These are phyloP conservation scores for Drosophila austrosaltans DNA, from an alignment of 2,888 invertebrate species.

Conservation along the genomic window DNA sequence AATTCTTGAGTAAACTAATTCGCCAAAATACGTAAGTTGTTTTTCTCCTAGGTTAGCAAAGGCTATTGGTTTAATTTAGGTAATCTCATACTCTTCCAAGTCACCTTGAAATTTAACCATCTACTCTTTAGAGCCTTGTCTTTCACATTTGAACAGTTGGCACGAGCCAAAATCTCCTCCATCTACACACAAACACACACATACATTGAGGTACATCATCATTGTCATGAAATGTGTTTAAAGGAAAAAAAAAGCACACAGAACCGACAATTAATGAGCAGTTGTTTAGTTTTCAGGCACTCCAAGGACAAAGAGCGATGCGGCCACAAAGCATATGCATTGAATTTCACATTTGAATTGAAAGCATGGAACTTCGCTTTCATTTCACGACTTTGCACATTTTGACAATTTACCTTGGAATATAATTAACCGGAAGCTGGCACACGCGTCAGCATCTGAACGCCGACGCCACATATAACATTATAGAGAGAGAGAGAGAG, in stretches of 20 bases:
- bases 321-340: constrained; percentile 68
- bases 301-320: constrained; percentile 45
- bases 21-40: neutral
- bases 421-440: constrained; percentile 84
- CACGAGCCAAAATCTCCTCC: constrained; percentile 63
- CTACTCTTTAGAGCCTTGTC: neutral
- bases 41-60: neutral
- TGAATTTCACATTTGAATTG: constrained; percentile 63
- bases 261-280: constrained; percentile 75
- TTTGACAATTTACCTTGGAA: constrained; percentile 63
- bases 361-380: constrained; percentile 79
- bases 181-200: neutral
- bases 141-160: constrained; percentile 41
- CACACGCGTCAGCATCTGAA: constrained; percentile 82
- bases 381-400: constrained; percentile 70
- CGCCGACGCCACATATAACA: constrained; percentile 40
- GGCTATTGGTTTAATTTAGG: neutral
- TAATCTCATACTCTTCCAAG: neutral
- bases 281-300: constrained; percentile 54
- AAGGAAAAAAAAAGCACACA: constrained; percentile 58
- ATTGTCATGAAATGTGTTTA: constrained; percentile 21
- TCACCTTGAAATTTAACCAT: constrained; percentile 2
- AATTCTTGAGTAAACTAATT: too few relatives aligned
- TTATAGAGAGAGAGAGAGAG: constrained; percentile 1
- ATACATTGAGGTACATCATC: constrained; percentile 4